Evolutionary conservation across 2,797 vertebrate species (phyloP).

Genomic region (Hydrolagus colliei): DNA sequence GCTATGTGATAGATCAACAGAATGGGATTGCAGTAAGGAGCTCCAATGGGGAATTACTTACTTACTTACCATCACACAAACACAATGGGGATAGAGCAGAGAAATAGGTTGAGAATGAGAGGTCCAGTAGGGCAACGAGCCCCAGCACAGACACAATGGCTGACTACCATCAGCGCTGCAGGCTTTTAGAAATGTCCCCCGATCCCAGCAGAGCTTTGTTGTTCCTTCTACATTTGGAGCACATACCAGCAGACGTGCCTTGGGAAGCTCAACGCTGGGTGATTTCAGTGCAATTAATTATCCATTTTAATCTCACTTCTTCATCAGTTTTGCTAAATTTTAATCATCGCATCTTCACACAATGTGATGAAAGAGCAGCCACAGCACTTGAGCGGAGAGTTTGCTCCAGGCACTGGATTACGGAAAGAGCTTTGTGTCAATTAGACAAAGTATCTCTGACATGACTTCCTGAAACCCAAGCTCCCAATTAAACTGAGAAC

Average conservation of each 20-base stretch:
- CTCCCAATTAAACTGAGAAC: conserved; percentile 4
- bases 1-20: too few species aligned
- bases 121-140: too few species aligned
- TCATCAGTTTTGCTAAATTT: conserved; percentile 16
- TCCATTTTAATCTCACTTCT: conserved; percentile 17
- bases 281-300: conserved; percentile 11
- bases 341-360: conserved; percentile 25
- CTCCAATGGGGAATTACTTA: too few species aligned
- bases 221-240: conserved; percentile 11
- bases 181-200: background rate
- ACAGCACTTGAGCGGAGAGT: background rate
- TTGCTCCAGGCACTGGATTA: conserved; percentile 3
- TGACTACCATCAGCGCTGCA: background rate
- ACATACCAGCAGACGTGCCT: background rate
- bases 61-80: too few species aligned
- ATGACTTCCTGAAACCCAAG: background rate
- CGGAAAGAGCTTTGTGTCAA: background rate
- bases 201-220: too few species aligned
- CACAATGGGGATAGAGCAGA: too few species aligned
- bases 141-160: too few species aligned
- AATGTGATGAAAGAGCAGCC: background rate
- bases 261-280: background rate
- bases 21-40: too few species aligned
- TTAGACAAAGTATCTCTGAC: background rate
- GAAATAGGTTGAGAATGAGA: too few species aligned